Conservation (phyloP, 92 coral and sea anemone genomes). For the Bergia puertoricense region DNA sequence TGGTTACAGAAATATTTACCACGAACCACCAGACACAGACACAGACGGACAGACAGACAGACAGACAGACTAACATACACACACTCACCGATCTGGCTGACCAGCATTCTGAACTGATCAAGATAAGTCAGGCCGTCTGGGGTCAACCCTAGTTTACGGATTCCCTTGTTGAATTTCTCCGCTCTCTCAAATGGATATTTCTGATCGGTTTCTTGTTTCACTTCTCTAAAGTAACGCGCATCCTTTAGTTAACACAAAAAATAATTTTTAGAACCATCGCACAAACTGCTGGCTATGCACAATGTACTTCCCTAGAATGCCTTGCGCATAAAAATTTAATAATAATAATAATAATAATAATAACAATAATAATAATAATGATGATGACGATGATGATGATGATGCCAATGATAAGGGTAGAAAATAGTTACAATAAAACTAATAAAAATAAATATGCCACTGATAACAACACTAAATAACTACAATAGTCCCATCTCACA, state of each 20-base stretch:
- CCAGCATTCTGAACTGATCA: conserved; percentile 93
- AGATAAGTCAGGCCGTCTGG: conserved; percentile 92
- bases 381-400: neutral
- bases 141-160: conserved; percentile 94
- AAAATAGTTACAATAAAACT: too few species aligned
- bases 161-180: conserved; percentile 98
- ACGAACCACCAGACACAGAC: neutral
- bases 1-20: too few species aligned
- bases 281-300: neutral
- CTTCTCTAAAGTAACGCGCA: conserved; percentile 90
- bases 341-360: neutral
- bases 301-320: too few species aligned
- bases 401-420: neutral
- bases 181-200: conserved; percentile 97
- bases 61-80: neutral
- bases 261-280: neutral
- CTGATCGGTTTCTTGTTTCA: conserved; percentile 81
- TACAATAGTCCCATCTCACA: too few species aligned
- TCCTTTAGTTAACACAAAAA: conserved; percentile 55
- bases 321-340: neutral
- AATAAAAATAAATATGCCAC: too few species aligned
- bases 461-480: too few species aligned
- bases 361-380: neutral
- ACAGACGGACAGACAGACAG: neutral
- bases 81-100: conserved; percentile 85